Evolutionary conservation across 2,888 invertebrate species (phyloP).

Genomic region (Laspeyria flexula): DNA sequence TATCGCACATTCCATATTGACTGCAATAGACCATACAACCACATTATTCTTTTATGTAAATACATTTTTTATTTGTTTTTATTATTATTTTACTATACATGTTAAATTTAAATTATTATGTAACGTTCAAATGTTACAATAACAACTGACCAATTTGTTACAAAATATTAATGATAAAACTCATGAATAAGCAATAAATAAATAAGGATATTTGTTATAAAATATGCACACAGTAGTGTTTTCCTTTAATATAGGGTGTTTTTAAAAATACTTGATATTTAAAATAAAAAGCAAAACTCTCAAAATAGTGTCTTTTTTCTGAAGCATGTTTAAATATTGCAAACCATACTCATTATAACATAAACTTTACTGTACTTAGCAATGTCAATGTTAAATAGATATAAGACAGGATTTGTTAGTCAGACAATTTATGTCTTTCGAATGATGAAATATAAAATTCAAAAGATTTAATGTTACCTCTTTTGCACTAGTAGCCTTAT

Average conservation of each 20-base stretch:
- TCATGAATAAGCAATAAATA: constrained; percentile 34
- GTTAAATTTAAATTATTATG: constrained; percentile 23
- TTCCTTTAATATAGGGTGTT: background rate
- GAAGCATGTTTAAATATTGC: too few relatives aligned
- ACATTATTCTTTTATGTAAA: constrained; percentile 45
- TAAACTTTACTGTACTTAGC: too few relatives aligned
- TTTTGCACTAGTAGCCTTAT: background rate
- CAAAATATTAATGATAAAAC: constrained; percentile 35
- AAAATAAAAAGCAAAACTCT: too few relatives aligned
- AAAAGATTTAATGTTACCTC: too few relatives aligned
- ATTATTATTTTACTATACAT: constrained; percentile 40
- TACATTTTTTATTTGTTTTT: constrained; percentile 41
- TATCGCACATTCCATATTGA: constrained; percentile 71
- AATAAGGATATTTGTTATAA: constrained; percentile 4
- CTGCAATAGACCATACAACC: constrained; percentile 74
- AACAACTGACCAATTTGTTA: constrained; percentile 44
- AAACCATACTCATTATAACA: too few relatives aligned
- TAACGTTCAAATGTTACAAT: constrained; percentile 17
- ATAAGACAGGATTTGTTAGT: too few relatives aligned
- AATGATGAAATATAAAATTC: too few relatives aligned
- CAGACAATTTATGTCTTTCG: too few relatives aligned
- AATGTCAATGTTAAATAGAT: too few relatives aligned
- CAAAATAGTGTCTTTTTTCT: too few relatives aligned
- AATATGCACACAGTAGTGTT: constrained; percentile 17
- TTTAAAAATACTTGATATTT: constrained; percentile 3